Evolutionary conservation across 1,140 invertebrate species (phyloP).

Genomic region (Cydia amplana): DNA sequence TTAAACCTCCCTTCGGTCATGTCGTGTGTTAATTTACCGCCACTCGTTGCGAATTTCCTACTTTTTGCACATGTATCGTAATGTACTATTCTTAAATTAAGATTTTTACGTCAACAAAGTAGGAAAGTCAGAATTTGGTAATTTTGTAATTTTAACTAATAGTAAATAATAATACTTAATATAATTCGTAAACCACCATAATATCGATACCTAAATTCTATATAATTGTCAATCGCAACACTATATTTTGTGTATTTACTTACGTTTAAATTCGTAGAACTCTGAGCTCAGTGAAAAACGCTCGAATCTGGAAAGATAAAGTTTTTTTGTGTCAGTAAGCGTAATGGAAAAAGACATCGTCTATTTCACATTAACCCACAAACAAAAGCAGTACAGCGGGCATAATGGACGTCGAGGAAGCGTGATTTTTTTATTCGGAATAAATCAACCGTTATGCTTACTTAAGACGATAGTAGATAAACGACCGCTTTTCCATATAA

Average conservation of each 20-base stretch:
- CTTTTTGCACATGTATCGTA: no score
- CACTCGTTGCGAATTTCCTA: no score
- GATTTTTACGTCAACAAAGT: no score
- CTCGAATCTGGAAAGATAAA: not conserved
- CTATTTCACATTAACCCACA: conserved; percentile 7
- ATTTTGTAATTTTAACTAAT: no score
- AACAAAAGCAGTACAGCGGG: conserved; percentile 5
- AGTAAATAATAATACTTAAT: no score
- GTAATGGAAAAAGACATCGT: conserved; percentile 8
- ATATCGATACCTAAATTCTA: not conserved
- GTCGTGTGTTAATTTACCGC: no score
- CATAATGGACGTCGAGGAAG: not conserved
- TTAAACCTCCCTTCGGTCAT: no score
- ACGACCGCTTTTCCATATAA: no score
- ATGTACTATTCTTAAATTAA: no score
- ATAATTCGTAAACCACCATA: no score
- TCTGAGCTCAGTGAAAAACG: not conserved
- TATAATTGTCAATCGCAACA: no score
- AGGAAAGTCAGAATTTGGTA: no score
- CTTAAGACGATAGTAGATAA: not conserved
- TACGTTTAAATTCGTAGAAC: not conserved
- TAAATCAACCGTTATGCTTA: conserved; percentile 1
- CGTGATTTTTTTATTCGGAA: conserved; percentile 8
- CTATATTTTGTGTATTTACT: not conserved
- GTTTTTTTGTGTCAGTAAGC: conserved; percentile 1